A percentile compares a stretch with the other conserved stretches of the same genome.
Evolutionary conservation across 2,113 vertebrate genomes (phyloP).

Genomic region (Felis chaus): DNA sequence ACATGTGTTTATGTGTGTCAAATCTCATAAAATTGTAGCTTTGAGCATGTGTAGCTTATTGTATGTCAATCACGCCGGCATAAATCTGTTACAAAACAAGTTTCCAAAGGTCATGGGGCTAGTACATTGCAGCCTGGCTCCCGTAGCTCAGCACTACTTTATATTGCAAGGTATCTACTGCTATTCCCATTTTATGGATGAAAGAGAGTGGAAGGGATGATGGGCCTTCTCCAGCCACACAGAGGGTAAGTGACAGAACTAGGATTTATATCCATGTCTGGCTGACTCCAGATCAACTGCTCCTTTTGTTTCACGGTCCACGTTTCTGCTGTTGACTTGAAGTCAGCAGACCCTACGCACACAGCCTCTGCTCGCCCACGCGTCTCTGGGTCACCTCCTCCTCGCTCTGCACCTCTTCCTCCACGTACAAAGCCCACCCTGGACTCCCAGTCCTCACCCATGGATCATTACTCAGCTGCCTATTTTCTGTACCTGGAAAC

Average conservation of each 20-base stretch:
- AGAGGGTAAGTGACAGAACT: not conserved
- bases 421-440: not conserved
- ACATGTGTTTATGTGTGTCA: not conserved
- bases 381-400: not conserved
- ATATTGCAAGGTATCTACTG: not conserved
- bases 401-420: not conserved
- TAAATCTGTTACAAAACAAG: not conserved
- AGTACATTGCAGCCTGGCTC: not conserved
- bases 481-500: conserved; percentile 43
- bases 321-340: not conserved
- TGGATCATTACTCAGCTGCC: not conserved
- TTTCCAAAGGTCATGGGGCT: not conserved
- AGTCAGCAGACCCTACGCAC: not conserved
- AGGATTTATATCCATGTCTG: not conserved
- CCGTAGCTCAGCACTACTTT: not conserved
- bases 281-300: not conserved
- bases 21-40: not conserved
- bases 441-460: not conserved
- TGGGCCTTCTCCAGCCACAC: not conserved
- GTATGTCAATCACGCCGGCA: not conserved
- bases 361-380: accelerated
- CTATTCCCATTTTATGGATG: not conserved
- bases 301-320: not conserved
- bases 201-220: not conserved
- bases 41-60: not conserved